Evolutionary conservation across 2,888 invertebrate species (phyloP), one percentile per base, ranked within the genome.

Genomic region (Dolomedes plantarius): DNA sequence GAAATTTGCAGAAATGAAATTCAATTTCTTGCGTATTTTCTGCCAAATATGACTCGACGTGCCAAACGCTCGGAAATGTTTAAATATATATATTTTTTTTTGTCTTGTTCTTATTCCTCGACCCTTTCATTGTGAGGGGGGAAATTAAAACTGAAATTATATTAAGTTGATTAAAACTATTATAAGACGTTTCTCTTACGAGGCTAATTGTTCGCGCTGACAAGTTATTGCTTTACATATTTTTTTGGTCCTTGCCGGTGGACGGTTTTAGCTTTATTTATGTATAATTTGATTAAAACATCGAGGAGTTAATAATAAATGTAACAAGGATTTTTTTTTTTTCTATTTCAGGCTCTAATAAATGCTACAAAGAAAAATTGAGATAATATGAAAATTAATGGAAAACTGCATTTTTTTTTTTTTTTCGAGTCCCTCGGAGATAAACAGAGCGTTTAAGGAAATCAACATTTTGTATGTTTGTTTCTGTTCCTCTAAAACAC

Each of bases 101-200:
- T 9, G 3, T 7, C 13, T 19, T 11, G 11, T 7, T 13, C 28
- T 65, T 29, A 19, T 29, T 13, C 13, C 2, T 9, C 5, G n/a
- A n/a, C 36, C 11, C 46, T 6, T 19, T 56, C 32, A n/a, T n/a
- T n/a, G n/a, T n/a, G n/a, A n/a, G n/a, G n/a, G 31, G 32, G n/a
- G 32, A 32, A 27, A 67, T 67, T 67, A 67, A 67, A 67, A 67
- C 23, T 32, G n/a, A 36, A 32, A 67, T 56, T 36, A 67, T 19
- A 32, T 32, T 32, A 67, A 67, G 19, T 32, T 67, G 36, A 67
- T 67, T 67, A 31, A 67, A 67, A n/a, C 11, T 19, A 32, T 31
- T 23, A 32, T 7, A 67, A 67, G 67, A 32, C 28, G 23, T n/a
- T 67, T 67, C 19, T n/a, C 27, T 7, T 32, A 56, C 6, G 5